Evolutionary conservation across 2,113 vertebrate species (phyloP).

Genomic region (Numenius arquata): DNA sequence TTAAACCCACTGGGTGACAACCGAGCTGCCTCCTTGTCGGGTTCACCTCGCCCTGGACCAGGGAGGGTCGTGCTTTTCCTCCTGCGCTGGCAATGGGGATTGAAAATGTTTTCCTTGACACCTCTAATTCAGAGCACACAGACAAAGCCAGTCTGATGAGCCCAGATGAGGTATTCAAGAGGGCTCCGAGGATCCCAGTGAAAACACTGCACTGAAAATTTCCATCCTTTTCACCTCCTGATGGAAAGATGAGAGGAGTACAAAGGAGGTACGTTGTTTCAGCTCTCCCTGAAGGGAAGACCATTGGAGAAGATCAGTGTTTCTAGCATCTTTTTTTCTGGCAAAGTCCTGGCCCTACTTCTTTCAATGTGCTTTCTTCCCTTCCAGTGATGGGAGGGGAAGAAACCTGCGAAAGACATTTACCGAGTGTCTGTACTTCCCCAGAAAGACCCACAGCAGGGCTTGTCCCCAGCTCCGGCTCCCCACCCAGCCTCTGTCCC

Average conservation of each 20-base stretch:
- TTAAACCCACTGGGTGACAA: fast-evolving
- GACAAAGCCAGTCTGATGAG: not conserved
- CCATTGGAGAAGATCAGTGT: not conserved
- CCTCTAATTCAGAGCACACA: not conserved
- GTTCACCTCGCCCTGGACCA: not conserved
- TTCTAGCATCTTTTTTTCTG: not conserved
- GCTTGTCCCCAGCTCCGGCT: not conserved
- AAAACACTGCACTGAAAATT: not conserved
- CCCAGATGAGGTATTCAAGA: not conserved
- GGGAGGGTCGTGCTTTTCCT: not conserved
- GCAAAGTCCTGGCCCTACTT: not conserved
- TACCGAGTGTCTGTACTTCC: fast-evolving
- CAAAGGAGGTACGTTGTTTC: not conserved
- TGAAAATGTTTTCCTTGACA: not conserved
- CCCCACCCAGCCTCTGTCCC: no score
- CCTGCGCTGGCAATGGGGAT: not conserved
- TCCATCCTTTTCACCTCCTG: not conserved
- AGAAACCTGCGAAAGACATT: not conserved
- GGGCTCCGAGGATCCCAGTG: not conserved
- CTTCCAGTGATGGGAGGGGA: not conserved
- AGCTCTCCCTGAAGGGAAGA: not conserved
- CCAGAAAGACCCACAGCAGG: not conserved
- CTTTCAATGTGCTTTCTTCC: not conserved
- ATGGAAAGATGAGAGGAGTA: not conserved
- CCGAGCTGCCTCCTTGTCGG: fast-evolving